Conservation (phyloP, 2,888 invertebrate species). For the Zele albiditarsus region DNA sequence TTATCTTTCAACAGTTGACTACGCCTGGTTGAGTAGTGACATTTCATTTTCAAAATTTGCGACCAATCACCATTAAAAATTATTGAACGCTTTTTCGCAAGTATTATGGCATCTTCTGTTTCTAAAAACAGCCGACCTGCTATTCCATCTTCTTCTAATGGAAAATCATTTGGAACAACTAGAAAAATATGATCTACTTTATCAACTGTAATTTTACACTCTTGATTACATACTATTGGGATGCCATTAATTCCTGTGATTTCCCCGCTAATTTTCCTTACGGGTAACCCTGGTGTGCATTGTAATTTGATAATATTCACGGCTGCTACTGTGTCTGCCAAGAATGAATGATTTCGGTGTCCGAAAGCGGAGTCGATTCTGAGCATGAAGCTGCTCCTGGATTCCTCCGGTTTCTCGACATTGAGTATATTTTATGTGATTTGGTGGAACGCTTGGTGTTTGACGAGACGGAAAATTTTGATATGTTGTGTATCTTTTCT, state of each 20-base stretch:
- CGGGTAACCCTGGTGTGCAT: conserved; percentile 19
- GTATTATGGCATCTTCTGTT: conserved; percentile 29
- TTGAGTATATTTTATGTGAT: conserved; percentile 21
- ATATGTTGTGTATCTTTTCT: conserved; percentile 1
- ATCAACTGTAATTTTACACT: conserved; percentile 29
- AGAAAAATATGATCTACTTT: background rate
- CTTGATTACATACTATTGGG: conserved; percentile 17
- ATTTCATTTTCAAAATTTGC: background rate
- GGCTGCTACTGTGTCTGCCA: conserved; percentile 40
- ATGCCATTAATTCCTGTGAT: conserved; percentile 32
- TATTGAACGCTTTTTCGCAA: conserved; percentile 14
- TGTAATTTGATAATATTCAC: conserved; percentile 35
- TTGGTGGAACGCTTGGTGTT: conserved; percentile 13
- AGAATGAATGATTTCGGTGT: conserved; percentile 20
- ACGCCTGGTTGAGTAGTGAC: background rate
- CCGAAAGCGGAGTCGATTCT: conserved; percentile 8
- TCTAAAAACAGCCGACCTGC: conserved; percentile 31
- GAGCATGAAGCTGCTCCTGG: conserved; percentile 31
- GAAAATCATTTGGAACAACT: conserved; percentile 34
- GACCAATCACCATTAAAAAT: conserved; percentile 17
- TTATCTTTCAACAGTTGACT: background rate
- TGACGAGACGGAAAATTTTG: too few species aligned
- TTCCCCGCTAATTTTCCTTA: conserved; percentile 2
- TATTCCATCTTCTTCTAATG: conserved; percentile 37
- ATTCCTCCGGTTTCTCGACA: conserved; percentile 30